phyloP scores from a whole-genome alignment of 2,113 vertebrate species.

The Pongo abelii region DNA sequence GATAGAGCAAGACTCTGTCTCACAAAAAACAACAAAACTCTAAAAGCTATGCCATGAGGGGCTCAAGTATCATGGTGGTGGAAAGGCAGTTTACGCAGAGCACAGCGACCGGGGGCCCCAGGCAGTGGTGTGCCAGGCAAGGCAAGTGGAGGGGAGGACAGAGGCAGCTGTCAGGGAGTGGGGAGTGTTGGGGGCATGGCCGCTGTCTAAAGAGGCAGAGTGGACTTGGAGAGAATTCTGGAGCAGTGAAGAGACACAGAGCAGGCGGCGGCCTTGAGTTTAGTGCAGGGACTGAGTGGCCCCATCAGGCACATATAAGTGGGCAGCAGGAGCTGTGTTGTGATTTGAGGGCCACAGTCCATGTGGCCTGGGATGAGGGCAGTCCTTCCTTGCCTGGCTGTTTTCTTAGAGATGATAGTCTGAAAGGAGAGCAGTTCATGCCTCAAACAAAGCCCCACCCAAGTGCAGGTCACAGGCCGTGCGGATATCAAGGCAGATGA shows the following conservation, averaged over 20 bases:
- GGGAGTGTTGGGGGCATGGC: accelerated
- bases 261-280: not conserved
- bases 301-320: too few species aligned
- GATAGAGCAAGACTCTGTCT: too few species aligned
- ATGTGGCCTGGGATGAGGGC: not conserved
- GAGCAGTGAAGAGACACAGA: not conserved
- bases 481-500: not conserved
- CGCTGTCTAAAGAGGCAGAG: not conserved
- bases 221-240: not conserved
- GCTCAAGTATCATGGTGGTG: accelerated
- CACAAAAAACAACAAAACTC: too few species aligned
- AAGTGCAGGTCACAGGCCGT: too few species aligned
- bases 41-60: too few species aligned
- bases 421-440: too few species aligned
- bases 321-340: accelerated
- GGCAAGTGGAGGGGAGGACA: not conserved
- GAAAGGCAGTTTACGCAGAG: not conserved
- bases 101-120: not conserved
- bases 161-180: not conserved
- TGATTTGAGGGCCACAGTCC: too few species aligned
- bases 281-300: too few species aligned
- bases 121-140: accelerated
- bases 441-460: accelerated
- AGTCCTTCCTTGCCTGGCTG: too few species aligned
- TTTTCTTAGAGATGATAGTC: not conserved